A percentile compares a stretch with the other conserved stretches of the same genome.
These are phyloP conservation scores for Tetragonisca angustula DNA, from an alignment of 2,888 invertebrate genomes.

Conservation along the genomic window DNA sequence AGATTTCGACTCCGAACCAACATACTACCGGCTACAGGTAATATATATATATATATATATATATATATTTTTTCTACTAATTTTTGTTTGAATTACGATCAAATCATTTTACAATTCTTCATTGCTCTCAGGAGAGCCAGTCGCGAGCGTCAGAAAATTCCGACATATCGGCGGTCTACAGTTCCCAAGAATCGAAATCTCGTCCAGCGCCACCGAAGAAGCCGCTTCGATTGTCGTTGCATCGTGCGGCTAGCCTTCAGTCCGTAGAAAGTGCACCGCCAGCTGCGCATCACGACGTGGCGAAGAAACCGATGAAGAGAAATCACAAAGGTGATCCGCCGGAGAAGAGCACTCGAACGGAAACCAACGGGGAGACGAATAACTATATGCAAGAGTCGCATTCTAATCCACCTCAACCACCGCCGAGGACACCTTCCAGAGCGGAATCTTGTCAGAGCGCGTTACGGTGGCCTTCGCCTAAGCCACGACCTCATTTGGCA, in stretches of 20 bases:
- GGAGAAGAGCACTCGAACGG: constrained; percentile 69
- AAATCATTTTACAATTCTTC: background rate
- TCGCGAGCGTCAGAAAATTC: constrained; percentile 76
- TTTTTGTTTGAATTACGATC: too few relatives aligned
- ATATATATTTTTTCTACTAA: too few relatives aligned
- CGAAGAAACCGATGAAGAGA: constrained; percentile 87
- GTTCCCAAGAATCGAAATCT: constrained; percentile 84
- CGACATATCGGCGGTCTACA: constrained; percentile 70
- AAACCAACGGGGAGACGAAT: constrained; percentile 63
- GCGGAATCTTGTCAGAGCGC: constrained; percentile 83
- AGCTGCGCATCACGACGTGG: constrained; percentile 70
- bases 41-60: background rate
- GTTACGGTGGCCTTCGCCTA: constrained; percentile 80
- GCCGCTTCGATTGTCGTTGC: constrained; percentile 92
- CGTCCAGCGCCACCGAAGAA: constrained; percentile 94
- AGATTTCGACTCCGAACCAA: constrained; percentile 92
- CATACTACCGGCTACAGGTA: constrained; percentile 85
- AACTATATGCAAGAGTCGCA: constrained; percentile 62
- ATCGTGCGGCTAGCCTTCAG: constrained; percentile 93
- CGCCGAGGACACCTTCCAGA: constrained; percentile 80
- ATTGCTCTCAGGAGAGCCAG: constrained; percentile 74
- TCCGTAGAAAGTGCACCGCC: constrained; percentile 86
- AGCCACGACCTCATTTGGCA: constrained; percentile 79
- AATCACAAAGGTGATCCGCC: constrained; percentile 85
- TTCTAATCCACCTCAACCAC: constrained; percentile 75